These are phyloP conservation scores for Nesidiocoris tenuis DNA, from an alignment of 2,888 invertebrate genomes.

Conservation along the genomic window DNA sequence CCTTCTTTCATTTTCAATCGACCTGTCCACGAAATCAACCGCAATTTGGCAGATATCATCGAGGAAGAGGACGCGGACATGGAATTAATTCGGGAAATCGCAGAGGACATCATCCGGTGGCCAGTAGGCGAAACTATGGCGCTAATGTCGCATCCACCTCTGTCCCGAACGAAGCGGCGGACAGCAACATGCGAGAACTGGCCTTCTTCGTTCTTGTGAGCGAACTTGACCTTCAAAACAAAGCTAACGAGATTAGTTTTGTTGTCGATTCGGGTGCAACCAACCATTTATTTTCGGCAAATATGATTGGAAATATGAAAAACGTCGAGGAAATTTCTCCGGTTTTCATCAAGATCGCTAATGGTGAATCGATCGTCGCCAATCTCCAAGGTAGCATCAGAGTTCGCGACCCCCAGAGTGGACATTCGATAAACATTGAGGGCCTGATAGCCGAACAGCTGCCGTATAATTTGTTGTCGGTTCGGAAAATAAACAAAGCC, in stretches of 20 bases:
- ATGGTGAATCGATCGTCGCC: constrained; percentile 1
- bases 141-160: no score
- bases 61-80: no score
- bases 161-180: no score
- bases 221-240: background rate
- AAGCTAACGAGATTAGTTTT: background rate
- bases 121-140: no score
- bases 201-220: background rate
- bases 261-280: constrained; percentile 2
- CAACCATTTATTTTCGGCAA: background rate
- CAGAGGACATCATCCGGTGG: no score
- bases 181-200: no score
- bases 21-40: no score
- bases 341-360: constrained; percentile 5
- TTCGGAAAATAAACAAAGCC: constrained; percentile 3
- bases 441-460: background rate
- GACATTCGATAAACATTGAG: background rate
- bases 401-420: background rate
- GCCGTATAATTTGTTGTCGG: background rate
- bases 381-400: constrained; percentile 14
- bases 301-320: background rate
- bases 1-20: no score
- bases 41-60: no score
- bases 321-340: background rate
- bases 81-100: no score